Evolutionary conservation across 2,888 invertebrate species (phyloP).

Genomic region (Plagodis dolabraria): DNA sequence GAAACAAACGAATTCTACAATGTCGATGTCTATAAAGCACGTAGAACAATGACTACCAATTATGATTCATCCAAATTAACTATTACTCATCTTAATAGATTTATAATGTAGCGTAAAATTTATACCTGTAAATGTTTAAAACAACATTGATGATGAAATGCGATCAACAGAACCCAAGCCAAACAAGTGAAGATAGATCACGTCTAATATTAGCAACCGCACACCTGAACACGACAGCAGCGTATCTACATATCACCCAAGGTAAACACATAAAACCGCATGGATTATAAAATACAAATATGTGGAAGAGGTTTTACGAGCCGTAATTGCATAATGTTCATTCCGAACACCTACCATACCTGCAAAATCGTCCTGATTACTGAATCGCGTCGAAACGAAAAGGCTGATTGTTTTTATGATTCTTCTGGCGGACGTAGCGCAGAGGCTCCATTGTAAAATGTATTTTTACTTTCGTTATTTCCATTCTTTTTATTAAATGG

Average conservation of each 20-base stretch:
- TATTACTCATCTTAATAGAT: no score
- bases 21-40: no score
- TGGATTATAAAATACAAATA: constrained; percentile 17
- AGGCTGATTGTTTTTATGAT: constrained; percentile 46
- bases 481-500: constrained; percentile 29
- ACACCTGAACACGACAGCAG: constrained; percentile 7
- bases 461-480: constrained; percentile 33
- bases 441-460: constrained; percentile 25
- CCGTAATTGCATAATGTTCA: constrained; percentile 36
- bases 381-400: constrained; percentile 43
- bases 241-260: constrained; percentile 2
- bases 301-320: constrained; percentile 11
- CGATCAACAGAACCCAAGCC: not conserved
- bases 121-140: not conserved
- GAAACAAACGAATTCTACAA: no score
- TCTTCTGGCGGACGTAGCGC: constrained; percentile 29
- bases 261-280: constrained; percentile 2
- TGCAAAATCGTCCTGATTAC: constrained; percentile 44
- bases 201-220: constrained; percentile 14
- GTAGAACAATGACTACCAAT: no score
- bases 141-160: not conserved
- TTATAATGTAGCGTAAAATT: no score
- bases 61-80: no score
- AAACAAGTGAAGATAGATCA: constrained; percentile 11
- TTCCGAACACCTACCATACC: constrained; percentile 37